Percentiles rank a stretch among this genome's conserved stretches.
Evolutionary conservation across 2,113 vertebrate genomes (phyloP).

Genomic region (Scartelaos histophorus): DNA sequence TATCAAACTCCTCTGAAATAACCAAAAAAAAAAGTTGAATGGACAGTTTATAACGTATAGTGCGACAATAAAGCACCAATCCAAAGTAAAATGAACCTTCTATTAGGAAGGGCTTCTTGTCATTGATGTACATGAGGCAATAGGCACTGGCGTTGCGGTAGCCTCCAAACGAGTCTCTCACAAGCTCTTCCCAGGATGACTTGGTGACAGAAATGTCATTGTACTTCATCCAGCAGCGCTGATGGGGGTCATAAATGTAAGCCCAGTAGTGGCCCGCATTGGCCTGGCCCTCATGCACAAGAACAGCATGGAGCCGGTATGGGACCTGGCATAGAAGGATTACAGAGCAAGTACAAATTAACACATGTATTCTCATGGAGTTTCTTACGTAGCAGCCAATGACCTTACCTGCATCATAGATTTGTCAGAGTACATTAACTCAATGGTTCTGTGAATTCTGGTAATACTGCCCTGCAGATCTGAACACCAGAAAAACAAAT

Average conservation of each 20-base stretch:
- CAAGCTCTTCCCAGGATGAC: conserved; percentile 96
- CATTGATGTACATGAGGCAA: conserved; percentile 98
- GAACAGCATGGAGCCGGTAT: conserved; percentile 93
- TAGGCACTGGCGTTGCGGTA: conserved; percentile 98
- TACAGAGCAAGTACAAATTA: background rate
- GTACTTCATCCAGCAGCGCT: conserved; percentile 97
- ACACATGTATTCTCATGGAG: background rate
- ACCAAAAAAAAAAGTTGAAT: conserved; percentile 1
- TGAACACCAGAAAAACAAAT: conserved; percentile 44
- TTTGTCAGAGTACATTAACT: conserved; percentile 98
- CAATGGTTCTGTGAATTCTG: conserved; percentile 95
- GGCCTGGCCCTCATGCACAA: conserved; percentile 97
- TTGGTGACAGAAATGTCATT: conserved; percentile 98
- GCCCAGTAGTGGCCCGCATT: conserved; percentile 99
- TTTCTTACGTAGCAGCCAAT: background rate
- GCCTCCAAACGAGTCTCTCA: conserved; percentile 96
- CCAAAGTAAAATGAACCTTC: conserved; percentile 79
- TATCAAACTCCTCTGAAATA: conserved; percentile 90
- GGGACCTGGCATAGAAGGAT: conserved; percentile 81
- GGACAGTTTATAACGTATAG: background rate
- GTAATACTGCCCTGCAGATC: conserved; percentile 96
- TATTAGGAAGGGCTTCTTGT: conserved; percentile 94
- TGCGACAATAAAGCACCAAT: background rate
- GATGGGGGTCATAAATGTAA: conserved; percentile 92
- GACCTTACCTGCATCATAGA: conserved; percentile 91